Base-by-base conservation (phyloP, 2,113 vertebrate species). In the Gadus chalcogrammus region DNA sequence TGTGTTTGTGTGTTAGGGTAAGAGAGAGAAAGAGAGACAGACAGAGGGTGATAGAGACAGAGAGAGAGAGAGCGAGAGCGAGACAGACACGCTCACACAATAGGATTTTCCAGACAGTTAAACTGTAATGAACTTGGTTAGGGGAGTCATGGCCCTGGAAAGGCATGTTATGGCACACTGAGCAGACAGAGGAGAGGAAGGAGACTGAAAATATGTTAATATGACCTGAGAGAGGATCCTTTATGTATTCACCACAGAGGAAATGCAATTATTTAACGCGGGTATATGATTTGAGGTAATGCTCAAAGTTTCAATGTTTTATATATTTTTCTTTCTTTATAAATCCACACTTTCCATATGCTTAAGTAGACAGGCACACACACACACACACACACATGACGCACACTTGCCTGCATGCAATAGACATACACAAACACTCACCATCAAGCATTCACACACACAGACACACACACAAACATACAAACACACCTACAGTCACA, bases 121-220 rank as follows among this genome's bases (percentile, higher is more conserved):
- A 65, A 63, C 58, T 4, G 64, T 24, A 28, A 72, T 63, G 52
- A 66, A 72, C 18, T 66, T 48, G 58, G 15, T 61, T 53, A 35
- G 59, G 22, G 59, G 28, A 22, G 64, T 31, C 53, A 24, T 58
- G 58, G 59, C 69, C 61, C 58, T 59, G 56, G 64, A 58, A 48
- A 79, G 73, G 55, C 66, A 69, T 75, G 69, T 61, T 72, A 48
- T 72, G 61, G 55, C 42, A 35, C 11, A 58, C 56, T 61, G 35
- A 48, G 31, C n/a, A 38, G 63, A 73, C 20, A 31, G 48, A 52
- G 31, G 20, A 65, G 53, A 38, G 66, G 61, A 22, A 48, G 16
- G 24, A 20, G 31, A 52, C n/a, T 27, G 70, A 13, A 18, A 58
- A 42, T 8, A 16, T n/a, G 31, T 8, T 62, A 65, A 53, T 56